Conservation (phyloP, 2,113 vertebrate genomes). For the Aplodontia rufa region DNA sequence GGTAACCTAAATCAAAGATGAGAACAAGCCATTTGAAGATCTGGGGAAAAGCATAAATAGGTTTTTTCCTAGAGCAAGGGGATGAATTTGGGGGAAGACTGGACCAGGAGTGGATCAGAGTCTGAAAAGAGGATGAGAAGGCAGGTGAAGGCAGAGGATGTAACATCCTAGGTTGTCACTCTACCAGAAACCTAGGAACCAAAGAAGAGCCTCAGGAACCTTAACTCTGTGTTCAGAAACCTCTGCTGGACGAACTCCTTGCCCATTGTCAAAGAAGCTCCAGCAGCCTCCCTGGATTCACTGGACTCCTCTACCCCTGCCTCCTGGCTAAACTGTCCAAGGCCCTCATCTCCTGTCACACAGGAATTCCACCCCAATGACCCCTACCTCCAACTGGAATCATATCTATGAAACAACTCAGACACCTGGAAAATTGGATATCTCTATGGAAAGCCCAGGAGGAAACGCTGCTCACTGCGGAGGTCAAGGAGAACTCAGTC, state of each 20-base stretch:
- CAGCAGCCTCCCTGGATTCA: not conserved
- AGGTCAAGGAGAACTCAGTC: not conserved
- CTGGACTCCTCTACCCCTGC: not conserved
- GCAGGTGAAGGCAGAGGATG: not conserved
- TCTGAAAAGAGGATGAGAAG: not conserved
- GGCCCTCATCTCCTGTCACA: not conserved
- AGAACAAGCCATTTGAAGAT: not conserved
- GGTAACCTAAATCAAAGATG: not conserved
- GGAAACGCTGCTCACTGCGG: not conserved
- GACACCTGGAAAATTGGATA: not conserved
- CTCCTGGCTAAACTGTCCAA: not conserved
- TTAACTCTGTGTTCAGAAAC: not conserved
- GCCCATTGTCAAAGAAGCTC: not conserved
- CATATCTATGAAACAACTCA: not conserved
- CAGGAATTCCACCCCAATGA: not conserved
- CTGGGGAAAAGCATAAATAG: not conserved
- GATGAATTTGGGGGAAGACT: not conserved
- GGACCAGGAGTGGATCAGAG: not conserved
- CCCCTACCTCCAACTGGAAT: not conserved
- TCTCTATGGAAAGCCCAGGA: not conserved
- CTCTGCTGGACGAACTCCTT: not conserved
- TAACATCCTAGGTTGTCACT: not conserved
- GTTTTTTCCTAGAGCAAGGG: not conserved
- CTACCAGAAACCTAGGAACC: not conserved
- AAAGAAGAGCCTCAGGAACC: not conserved